Percentiles rank a stretch among this genome's conserved stretches.
Evolutionary conservation across 2,888 invertebrate genomes (phyloP).

Genomic region (Drosophila putrida): DNA sequence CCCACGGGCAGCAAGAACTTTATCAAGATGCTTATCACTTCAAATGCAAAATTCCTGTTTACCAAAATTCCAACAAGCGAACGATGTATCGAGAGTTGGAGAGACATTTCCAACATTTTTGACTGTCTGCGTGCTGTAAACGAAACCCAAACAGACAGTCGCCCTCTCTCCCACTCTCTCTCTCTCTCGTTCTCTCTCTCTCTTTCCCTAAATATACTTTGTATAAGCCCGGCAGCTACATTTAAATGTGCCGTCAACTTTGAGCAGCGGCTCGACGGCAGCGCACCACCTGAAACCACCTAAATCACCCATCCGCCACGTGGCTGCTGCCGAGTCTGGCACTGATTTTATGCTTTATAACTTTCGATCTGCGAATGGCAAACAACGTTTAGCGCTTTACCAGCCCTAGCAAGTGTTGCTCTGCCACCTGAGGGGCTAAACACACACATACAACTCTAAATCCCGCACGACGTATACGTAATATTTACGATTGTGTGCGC

Average conservation of each 20-base stretch:
- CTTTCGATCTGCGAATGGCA: slow-evolving; percentile 82
- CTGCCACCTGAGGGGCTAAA: slow-evolving; percentile 72
- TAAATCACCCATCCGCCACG: slow-evolving; percentile 18
- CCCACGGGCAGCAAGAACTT: slow-evolving; percentile 59
- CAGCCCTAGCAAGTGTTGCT: slow-evolving; percentile 68
- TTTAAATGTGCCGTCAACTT: slow-evolving; percentile 77
- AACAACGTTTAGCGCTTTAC: slow-evolving; percentile 73
- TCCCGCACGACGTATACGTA: slow-evolving; percentile 61
- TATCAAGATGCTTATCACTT: slow-evolving; percentile 81
- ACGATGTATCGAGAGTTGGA: slow-evolving; percentile 28
- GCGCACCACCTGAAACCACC: slow-evolving; percentile 28
- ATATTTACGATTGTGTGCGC: slow-evolving; percentile 58
- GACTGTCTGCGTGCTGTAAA: slow-evolving; percentile 72
- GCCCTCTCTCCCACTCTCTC: not conserved
- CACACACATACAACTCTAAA: slow-evolving; percentile 11
- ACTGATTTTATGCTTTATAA: slow-evolving; percentile 85
- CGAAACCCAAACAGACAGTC: slow-evolving; percentile 48
- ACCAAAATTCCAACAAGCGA: slow-evolving; percentile 31
- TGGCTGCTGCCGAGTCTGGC: slow-evolving; percentile 63
- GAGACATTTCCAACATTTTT: slow-evolving; percentile 71
- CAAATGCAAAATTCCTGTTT: slow-evolving; percentile 82
- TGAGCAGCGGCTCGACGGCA: slow-evolving; percentile 54
- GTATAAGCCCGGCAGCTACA: slow-evolving; percentile 77
- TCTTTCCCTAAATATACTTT: slow-evolving; percentile 34
- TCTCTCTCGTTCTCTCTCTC: not conserved